Base-by-base conservation (phyloP, 2,113 vertebrate genomes). In the Thinocorus orbignyianus region DNA sequence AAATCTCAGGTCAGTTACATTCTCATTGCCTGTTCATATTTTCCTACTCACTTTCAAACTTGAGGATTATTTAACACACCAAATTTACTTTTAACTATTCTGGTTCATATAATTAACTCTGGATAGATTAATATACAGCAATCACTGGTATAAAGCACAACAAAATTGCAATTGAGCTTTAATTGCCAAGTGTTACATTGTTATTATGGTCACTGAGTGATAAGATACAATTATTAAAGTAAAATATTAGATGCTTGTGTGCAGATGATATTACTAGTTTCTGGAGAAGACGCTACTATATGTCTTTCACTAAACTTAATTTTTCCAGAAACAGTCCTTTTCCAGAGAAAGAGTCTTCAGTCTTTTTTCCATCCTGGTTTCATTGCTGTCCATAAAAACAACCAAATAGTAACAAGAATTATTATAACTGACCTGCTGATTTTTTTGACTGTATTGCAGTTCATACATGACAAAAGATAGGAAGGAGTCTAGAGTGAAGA, bases 201-300 rank as follows among this genome's bases (percentile, higher is more conserved):
- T 41, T 69, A 41, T 30, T 52, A 33, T 1, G 2, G 11, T 35
- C 37, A 88, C 4, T 0, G 0, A 69, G 15, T 30, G 20, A 42
- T n/a, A 84, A 64, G 11, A 13, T 8, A n/a, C 6, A 85, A 58
- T 39, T 41, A 55, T 28, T 81, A 55, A 58, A 58, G 54, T 72
- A n/a, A 61, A 61, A 37, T 33, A 66, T 66, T 48, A 44, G 10
- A 35, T 41, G 42, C 15, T 33, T 64, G 2, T 33, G 1, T 37
- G 12, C 37, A 58, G 28, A 44, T 39, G 6, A 44, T 31, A 31
- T 12, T 55, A 55, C 11, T 51, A 2, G 7, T 52, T 70, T 86
- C 54, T 61, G 18, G 6, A 69, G 68, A 42, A 80, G 19, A 52
- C 30, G 9, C 2, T 65, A 33, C 20, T 15, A 4, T 20, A 64